These are phyloP conservation scores for Hirtodrosophila trivittata DNA, from an alignment of 2,888 invertebrate species.

Conservation along the genomic window DNA sequence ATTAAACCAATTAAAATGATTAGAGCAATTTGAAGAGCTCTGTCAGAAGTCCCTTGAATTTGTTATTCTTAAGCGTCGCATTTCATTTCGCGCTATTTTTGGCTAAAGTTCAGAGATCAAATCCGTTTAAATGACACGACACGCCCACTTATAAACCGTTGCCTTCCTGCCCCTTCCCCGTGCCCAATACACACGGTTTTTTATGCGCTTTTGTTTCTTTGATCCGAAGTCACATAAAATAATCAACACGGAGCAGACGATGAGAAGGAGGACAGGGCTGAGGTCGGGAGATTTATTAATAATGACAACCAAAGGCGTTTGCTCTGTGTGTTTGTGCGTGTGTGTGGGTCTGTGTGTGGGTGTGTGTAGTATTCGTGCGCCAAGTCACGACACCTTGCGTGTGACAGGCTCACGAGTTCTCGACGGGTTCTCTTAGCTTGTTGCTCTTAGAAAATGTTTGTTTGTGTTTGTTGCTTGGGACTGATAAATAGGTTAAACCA, in stretches of 20 bases:
- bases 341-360: slow-evolving; percentile 17
- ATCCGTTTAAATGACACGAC: slow-evolving; percentile 48
- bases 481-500: too few relatives aligned
- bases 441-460: slow-evolving; percentile 26
- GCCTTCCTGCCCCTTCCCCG: neutral
- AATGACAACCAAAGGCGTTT: slow-evolving; percentile 35
- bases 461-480: too few relatives aligned
- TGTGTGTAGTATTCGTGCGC: slow-evolving; percentile 20
- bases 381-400: slow-evolving; percentile 67
- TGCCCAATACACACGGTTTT: too few relatives aligned
- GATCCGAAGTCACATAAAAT: slow-evolving; percentile 60
- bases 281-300: slow-evolving; percentile 47
- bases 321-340: slow-evolving; percentile 3
- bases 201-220: slow-evolving; percentile 42
- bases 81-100: slow-evolving; percentile 23
- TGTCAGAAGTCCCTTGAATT: too few relatives aligned
- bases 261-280: slow-evolving; percentile 4
- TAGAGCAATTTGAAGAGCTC: too few relatives aligned
- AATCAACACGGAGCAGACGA: slow-evolving; percentile 51
- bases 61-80: too few relatives aligned
- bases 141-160: slow-evolving; percentile 37
- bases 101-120: slow-evolving; percentile 67
- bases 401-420: slow-evolving; percentile 27
- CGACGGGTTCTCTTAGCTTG: slow-evolving; percentile 3
- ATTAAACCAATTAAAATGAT: slow-evolving; percentile 62